Evolutionary conservation across 1,140 invertebrate genomes (phyloP).

Genomic region (Drosophila santomea): DNA sequence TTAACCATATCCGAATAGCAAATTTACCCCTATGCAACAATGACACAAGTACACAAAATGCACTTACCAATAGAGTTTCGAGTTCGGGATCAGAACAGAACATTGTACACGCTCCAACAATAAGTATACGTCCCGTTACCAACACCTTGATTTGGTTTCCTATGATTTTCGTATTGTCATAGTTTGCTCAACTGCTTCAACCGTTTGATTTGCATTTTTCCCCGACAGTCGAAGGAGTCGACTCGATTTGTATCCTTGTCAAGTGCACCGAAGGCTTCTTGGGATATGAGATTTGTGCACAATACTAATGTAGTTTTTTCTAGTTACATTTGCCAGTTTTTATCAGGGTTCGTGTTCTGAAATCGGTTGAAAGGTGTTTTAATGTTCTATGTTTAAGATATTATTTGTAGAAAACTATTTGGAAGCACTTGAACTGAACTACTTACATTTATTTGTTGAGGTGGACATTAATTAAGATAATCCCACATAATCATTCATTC

Average conservation of each 20-base stretch:
- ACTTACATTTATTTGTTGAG: constrained; percentile 9
- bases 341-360: constrained; percentile 30
- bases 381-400: constrained; percentile 1
- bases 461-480: neutral
- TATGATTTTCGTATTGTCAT: constrained; percentile 41
- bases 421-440: neutral
- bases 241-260: constrained; percentile 13
- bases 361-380: constrained; percentile 19
- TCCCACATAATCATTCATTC: constrained; percentile 4
- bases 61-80: constrained; percentile 55
- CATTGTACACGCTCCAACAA: constrained; percentile 53
- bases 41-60: constrained; percentile 61
- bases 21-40: constrained; percentile 65
- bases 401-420: constrained; percentile 2
- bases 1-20: constrained; percentile 46
- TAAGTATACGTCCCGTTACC: constrained; percentile 68
- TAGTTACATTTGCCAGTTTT: constrained; percentile 6
- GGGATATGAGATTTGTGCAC: constrained; percentile 57
- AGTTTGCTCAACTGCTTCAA: constrained; percentile 69
- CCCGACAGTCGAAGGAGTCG: constrained; percentile 20
- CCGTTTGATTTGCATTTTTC: constrained; percentile 52
- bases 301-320: constrained; percentile 65
- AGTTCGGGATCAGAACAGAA: constrained; percentile 48
- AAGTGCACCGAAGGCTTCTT: constrained; percentile 59
- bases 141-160: constrained; percentile 33